Conservation (phyloP, 2,888 invertebrate genomes). For the Neria commutata region DNA sequence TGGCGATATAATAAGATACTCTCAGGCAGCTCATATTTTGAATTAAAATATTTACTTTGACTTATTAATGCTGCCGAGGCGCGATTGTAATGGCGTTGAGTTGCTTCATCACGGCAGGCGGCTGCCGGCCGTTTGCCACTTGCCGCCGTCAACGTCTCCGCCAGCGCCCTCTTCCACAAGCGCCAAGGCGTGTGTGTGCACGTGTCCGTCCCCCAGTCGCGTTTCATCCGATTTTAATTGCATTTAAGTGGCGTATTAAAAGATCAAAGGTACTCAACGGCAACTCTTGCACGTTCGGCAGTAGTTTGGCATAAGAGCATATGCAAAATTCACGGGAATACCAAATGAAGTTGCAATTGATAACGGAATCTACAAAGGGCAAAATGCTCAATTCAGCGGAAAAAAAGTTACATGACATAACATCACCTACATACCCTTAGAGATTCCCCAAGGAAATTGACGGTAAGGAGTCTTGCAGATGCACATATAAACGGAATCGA, state of each 20-base stretch:
- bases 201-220: constrained; percentile 9
- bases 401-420: too few relatives aligned
- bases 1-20: too few relatives aligned
- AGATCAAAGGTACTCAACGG: constrained; percentile 51
- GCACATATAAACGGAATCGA: too few relatives aligned
- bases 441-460: too few relatives aligned
- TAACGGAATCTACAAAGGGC: too few relatives aligned
- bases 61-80: not conserved
- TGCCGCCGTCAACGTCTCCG: constrained; percentile 38
- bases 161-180: constrained; percentile 34
- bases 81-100: constrained; percentile 15
- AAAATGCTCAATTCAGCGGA: too few relatives aligned
- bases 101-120: constrained; percentile 26
- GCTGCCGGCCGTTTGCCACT: constrained; percentile 19
- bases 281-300: not conserved
- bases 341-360: too few relatives aligned
- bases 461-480: too few relatives aligned
- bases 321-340: not conserved
- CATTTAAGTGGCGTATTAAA: constrained; percentile 55
- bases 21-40: too few relatives aligned
- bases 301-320: too few relatives aligned
- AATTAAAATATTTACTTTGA: constrained; percentile 5
- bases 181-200: not conserved
- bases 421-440: too few relatives aligned
- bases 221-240: constrained; percentile 57